These are phyloP conservation scores for Neomonachus schauinslandi DNA, from an alignment of 2,113 vertebrate genomes.

Conservation along the genomic window DNA sequence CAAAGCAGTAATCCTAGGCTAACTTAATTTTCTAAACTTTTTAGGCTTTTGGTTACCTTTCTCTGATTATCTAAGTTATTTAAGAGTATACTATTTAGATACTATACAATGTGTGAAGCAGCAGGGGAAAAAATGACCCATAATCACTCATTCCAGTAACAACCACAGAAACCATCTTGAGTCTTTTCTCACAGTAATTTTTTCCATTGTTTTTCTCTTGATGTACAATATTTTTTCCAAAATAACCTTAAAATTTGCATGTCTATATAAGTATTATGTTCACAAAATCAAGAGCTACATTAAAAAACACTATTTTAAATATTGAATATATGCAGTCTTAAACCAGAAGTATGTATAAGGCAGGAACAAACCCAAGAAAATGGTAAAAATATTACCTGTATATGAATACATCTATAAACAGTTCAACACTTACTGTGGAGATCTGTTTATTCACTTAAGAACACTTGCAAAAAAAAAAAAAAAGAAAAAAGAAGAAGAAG, in stretches of 20 bases:
- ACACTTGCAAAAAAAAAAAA: neutral
- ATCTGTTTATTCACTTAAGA: neutral
- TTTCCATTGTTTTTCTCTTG: neutral
- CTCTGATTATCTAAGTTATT: neutral
- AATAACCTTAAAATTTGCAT: neutral
- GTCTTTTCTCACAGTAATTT: neutral
- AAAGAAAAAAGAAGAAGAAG: neutral
- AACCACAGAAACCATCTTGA: neutral
- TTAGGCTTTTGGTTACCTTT: neutral
- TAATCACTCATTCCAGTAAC: neutral
- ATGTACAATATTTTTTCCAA: neutral
- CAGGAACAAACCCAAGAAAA: neutral
- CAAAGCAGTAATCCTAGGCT: neutral
- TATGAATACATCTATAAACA: conserved; percentile 24
- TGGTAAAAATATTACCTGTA: conserved; percentile 33
- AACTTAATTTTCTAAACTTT: neutral
- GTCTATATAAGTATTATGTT: neutral
- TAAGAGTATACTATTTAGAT: neutral
- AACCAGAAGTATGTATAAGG: neutral
- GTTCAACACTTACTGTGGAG: neutral
- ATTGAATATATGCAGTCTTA: neutral
- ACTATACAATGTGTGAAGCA: neutral
- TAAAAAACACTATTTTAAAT: neutral
- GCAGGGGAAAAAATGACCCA: neutral
- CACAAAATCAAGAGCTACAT: neutral